Conservation (phyloP, 2,888 invertebrate species). For the Monochamus alternatus region DNA sequence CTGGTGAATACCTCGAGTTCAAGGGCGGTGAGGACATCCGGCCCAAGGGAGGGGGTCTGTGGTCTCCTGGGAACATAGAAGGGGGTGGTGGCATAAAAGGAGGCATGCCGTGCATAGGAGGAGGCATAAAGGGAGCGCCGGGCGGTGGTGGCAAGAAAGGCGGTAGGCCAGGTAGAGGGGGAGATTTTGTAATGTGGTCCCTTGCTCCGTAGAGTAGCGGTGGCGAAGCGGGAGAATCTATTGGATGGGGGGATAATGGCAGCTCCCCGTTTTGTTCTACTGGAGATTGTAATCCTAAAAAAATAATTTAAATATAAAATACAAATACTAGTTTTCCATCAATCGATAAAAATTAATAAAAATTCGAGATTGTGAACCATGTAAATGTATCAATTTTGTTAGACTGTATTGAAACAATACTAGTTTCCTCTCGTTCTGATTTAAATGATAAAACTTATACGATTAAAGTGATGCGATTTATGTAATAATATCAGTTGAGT, state of each 20-base stretch:
- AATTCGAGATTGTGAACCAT: too few species aligned
- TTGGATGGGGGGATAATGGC: constrained; percentile 70
- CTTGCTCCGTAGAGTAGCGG: constrained; percentile 69
- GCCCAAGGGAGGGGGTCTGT: constrained; percentile 74
- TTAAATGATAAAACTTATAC: too few species aligned
- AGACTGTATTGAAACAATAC: too few species aligned
- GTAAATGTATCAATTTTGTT: too few species aligned
- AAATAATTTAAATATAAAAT: background rate
- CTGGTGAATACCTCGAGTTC: constrained; percentile 74
- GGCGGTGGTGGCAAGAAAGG: constrained; percentile 79
- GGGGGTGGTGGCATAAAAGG: constrained; percentile 72
- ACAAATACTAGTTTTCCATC: too few species aligned
- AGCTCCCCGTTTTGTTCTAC: constrained; percentile 72
- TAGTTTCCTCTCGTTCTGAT: too few species aligned
- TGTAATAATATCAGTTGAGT: too few species aligned
- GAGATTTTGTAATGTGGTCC: constrained; percentile 68
- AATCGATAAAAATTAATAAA: too few species aligned
- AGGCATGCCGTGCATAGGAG: constrained; percentile 68
- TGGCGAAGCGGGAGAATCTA: constrained; percentile 70
- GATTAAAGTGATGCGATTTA: too few species aligned
- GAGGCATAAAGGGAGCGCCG: constrained; percentile 78
- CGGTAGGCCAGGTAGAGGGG: constrained; percentile 73
- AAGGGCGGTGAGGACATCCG: constrained; percentile 74
- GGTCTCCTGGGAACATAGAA: constrained; percentile 71
- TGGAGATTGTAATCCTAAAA: constrained; percentile 74